Evolutionary conservation across 2,888 invertebrate species (phyloP).

Genomic region (Flabesymbios commensalis): DNA sequence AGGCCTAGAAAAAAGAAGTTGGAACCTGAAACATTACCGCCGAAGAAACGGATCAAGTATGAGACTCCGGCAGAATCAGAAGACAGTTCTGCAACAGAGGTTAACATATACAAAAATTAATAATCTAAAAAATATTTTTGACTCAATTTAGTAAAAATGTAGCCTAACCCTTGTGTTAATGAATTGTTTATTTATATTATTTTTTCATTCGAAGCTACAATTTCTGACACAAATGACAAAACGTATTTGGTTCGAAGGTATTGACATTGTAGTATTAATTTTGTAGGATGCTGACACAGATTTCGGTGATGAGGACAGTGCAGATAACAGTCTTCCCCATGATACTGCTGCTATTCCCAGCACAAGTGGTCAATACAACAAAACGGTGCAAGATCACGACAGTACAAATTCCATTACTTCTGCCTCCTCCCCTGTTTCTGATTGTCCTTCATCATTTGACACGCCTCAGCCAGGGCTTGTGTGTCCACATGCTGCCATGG

Average conservation of each 20-base stretch:
- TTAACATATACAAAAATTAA: neutral
- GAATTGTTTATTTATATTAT: neutral
- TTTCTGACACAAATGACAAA: neutral
- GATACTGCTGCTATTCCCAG: too few relatives aligned
- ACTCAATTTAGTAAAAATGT: too few relatives aligned
- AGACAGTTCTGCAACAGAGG: conserved; percentile 16
- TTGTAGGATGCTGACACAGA: conserved; percentile 5
- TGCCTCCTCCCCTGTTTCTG: too few relatives aligned
- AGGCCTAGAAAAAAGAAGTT: conserved; percentile 19
- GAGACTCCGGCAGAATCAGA: conserved; percentile 2
- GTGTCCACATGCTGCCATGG: too few relatives aligned
- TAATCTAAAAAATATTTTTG: neutral
- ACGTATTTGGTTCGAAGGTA: neutral
- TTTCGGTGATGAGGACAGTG: neutral
- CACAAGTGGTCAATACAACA: too few relatives aligned
- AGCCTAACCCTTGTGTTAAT: too few relatives aligned
- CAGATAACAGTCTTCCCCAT: neutral
- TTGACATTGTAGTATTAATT: neutral
- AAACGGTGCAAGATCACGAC: too few relatives aligned
- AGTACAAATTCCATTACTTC: too few relatives aligned
- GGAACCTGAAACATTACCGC: conserved; percentile 4
- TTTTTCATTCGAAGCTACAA: neutral
- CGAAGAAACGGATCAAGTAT: conserved; percentile 10
- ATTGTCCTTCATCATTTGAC: too few relatives aligned
- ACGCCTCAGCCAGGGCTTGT: too few relatives aligned